phyloP scores from a whole-genome alignment of 2,113 vertebrate species.

The Ibidorhyncha struthersii region DNA sequence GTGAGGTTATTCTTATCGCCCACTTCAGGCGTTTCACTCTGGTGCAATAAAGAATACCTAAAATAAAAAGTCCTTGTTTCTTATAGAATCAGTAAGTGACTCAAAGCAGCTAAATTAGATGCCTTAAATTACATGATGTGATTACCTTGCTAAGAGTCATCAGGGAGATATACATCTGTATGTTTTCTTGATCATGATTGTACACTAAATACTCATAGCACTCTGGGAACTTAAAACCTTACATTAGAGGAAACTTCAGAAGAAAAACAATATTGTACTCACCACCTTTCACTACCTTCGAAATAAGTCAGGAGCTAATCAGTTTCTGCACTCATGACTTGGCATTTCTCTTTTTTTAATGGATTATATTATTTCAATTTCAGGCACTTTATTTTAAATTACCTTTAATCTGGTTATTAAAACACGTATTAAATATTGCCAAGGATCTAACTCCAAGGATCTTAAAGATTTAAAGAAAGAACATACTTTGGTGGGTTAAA shows the following conservation, averaged over 20 bases:
- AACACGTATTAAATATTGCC: background rate
- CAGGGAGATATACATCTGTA: background rate
- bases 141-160: background rate
- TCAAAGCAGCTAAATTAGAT: background rate
- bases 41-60: background rate
- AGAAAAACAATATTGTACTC: rapidly evolving
- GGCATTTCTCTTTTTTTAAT: background rate
- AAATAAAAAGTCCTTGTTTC: background rate
- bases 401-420: background rate
- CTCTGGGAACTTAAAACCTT: background rate
- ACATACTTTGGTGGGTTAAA: background rate
- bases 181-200: background rate
- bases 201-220: background rate
- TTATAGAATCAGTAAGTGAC: background rate
- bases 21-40: background rate
- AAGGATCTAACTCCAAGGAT: background rate
- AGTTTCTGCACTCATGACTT: background rate
- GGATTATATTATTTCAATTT: background rate
- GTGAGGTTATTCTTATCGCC: background rate
- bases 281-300: background rate
- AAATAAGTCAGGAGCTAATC: background rate
- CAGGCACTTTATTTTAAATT: background rate
- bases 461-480: background rate
- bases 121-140: background rate
- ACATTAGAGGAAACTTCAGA: background rate